Conservation (phyloP, 2,888 invertebrate genomes). For the Oligia latruncula region DNA sequence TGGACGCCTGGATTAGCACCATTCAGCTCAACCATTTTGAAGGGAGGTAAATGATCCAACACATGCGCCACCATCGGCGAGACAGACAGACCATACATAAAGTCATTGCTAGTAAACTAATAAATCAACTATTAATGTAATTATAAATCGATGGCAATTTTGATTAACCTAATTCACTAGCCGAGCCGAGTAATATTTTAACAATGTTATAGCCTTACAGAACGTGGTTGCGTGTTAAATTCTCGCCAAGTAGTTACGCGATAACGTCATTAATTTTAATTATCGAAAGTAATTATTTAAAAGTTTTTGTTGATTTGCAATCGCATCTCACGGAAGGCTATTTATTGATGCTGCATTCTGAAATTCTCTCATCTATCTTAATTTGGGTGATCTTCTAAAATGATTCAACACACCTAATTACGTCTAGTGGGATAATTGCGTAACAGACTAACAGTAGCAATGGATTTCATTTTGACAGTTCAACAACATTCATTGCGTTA, state of each 20-base stretch:
- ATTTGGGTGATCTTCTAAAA: not conserved
- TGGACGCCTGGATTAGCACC: no score
- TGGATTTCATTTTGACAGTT: no score
- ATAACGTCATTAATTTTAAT: slow-evolving; percentile 32
- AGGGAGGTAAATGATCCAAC: no score
- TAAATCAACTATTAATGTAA: not conserved
- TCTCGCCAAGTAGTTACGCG: not conserved
- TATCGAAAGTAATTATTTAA: slow-evolving; percentile 24
- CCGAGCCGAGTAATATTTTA: not conserved
- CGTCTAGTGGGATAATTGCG: not conserved
- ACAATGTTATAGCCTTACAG: not conserved
- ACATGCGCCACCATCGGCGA: no score
- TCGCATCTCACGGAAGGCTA: slow-evolving; percentile 2
- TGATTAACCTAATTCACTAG: not conserved
- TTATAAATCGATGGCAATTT: not conserved
- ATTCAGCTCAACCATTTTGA: no score
- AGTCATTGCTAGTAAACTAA: not conserved
- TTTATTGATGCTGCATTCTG: not conserved
- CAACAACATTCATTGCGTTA: no score
- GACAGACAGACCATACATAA: no score
- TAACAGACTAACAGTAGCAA: no score
- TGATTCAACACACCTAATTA: not conserved
- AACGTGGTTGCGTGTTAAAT: slow-evolving; percentile 29
- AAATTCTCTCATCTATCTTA: not conserved
- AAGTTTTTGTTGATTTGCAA: slow-evolving; percentile 22